Evolutionary conservation across 1,140 invertebrate genomes (phyloP), one percentile per base, ranked within the genome.

Genomic region (Homalodisca vitripennis): DNA sequence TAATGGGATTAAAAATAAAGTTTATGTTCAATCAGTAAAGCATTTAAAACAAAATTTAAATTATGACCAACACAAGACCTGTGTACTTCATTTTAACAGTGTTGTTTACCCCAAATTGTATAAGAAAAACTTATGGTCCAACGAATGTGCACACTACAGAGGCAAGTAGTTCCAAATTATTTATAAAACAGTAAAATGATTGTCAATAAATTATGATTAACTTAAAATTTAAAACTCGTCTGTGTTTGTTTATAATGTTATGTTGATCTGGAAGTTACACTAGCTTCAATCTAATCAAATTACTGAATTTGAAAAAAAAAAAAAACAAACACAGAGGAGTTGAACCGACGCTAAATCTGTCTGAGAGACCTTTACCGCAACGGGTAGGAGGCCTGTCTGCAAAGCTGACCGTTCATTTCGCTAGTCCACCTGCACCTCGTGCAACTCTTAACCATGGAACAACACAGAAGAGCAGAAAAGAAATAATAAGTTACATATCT

Each of bases 391-490:
- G 55, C 55, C 55, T 60, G 55, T 27, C 24, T 30, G 24, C 55
- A 60, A 60, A 60, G 55, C 14, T 27, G 55, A 29, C 55, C 55
- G 22, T 60, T 60, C 55, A 60, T 60, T 60, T 60, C 14, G 14
- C 12, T 12, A 22, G 14, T 22, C 14, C 55, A 22, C 55, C 14
- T 22, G 24, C 12, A 10, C 22, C 55, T 27, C 22, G 55, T 27
- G 22, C 55, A 26, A 60, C 55, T 60, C 55, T 60, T 60, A 27
- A 60, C 55, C 55, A 60, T 60, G 55, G 55, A 60, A 60, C 55
- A 60, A 27, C 27, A 60, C 55, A 60, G 55, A 60, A 60, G 55
- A 60, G 55, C 55, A 60, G 55, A 60, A 60, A 60, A 60, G 55
- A 60, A 60, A 60, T 60, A 22, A 60, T 60, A 60, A 60, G 55